Conservation (phyloP, 2,113 vertebrate species). For the Muntiacus muntjak region DNA sequence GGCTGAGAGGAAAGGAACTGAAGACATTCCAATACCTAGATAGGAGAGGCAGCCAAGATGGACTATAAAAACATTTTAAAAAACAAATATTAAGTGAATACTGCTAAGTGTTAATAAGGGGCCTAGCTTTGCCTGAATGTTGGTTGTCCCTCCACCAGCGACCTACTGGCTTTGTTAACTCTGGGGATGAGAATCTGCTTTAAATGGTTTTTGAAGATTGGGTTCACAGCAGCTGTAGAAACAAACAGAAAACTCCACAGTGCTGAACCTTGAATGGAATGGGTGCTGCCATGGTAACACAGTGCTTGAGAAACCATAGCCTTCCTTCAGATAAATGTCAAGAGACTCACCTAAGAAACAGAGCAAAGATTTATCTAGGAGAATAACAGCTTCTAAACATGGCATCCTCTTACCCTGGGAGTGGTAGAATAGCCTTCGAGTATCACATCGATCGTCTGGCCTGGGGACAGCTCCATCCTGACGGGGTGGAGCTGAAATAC, state of each 20-base stretch:
- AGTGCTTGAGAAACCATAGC: slow-evolving; percentile 9
- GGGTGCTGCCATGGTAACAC: slow-evolving; percentile 66
- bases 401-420: slow-evolving; percentile 80
- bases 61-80: not conserved
- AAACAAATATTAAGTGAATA: not conserved
- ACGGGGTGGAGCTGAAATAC: slow-evolving; percentile 83
- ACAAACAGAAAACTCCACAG: slow-evolving; percentile 62
- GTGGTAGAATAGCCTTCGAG: slow-evolving; percentile 82
- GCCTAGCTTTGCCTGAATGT: not conserved
- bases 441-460: slow-evolving; percentile 79
- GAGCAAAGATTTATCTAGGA: not conserved
- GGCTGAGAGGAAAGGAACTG: not conserved
- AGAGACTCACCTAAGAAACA: slow-evolving; percentile 12
- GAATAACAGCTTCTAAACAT: not conserved
- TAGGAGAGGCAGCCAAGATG: not conserved
- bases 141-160: not conserved
- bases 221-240: slow-evolving; percentile 47
- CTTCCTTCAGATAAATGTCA: slow-evolving; percentile 44
- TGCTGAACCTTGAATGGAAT: slow-evolving; percentile 42
- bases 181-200: not conserved
- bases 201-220: not conserved
- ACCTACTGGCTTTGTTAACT: not conserved
- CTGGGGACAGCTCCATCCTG: slow-evolving; percentile 82
- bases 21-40: not conserved
- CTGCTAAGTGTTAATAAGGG: not conserved